Percentiles rank a stretch among this genome's conserved stretches.
Evolutionary conservation across 2,797 vertebrate genomes (phyloP).

Genomic region (Hydrolagus colliei): DNA sequence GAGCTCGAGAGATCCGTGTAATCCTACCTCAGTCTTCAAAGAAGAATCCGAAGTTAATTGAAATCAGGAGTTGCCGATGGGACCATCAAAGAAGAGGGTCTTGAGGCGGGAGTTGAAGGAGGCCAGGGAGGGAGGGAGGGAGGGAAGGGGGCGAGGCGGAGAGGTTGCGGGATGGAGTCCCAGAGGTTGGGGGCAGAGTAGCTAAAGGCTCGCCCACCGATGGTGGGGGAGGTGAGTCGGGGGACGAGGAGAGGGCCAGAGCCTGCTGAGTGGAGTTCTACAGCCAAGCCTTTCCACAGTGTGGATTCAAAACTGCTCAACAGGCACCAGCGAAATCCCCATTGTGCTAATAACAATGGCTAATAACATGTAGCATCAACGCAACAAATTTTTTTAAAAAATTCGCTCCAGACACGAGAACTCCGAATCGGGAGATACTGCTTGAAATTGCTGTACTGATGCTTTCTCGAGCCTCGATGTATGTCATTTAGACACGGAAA

Average conservation of each 20-base stretch:
- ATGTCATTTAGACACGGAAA: no score
- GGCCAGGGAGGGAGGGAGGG: no score
- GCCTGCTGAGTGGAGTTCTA: no score
- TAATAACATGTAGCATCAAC: not conserved
- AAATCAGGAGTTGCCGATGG: not conserved
- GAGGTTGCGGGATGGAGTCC: no score
- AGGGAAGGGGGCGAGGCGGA: no score
- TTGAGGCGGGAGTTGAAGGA: no score
- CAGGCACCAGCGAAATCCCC: not conserved
- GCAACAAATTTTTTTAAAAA: not conserved
- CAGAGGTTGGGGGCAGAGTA: no score
- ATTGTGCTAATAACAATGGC: not conserved
- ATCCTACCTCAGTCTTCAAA: not conserved
- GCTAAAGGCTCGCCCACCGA: no score
- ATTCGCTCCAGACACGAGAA: not conserved
- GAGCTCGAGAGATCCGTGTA: not conserved
- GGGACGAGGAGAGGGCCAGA: no score
- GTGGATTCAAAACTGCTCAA: not conserved
- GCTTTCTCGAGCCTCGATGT: not conserved
- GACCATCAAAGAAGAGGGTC: not conserved
- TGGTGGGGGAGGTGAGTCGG: no score
- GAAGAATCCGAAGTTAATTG: not conserved
- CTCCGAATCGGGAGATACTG: not conserved
- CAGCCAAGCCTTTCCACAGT: not conserved
- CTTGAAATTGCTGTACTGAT: not conserved